Percentiles rank a stretch among this genome's conserved stretches.
phyloP scores from a whole-genome alignment of 2,888 invertebrate species.

The Aleiodes leptofemur region DNA sequence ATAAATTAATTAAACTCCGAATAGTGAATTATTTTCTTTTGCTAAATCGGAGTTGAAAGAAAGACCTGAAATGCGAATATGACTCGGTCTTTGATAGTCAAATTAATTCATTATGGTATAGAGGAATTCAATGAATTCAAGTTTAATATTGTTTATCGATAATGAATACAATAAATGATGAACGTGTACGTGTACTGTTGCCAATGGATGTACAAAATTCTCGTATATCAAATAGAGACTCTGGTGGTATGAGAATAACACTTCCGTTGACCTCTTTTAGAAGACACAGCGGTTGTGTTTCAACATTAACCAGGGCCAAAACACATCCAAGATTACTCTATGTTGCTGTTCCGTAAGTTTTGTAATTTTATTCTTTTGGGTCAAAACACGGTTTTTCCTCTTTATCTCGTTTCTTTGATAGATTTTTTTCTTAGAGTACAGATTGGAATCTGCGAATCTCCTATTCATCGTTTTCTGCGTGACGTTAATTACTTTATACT shows the following conservation, averaged over 20 bases:
- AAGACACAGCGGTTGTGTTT: slow-evolving; percentile 71
- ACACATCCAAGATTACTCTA: slow-evolving; percentile 68
- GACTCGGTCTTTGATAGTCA: too few relatives aligned
- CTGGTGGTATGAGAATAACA: slow-evolving; percentile 69
- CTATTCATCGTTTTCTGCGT: too few relatives aligned
- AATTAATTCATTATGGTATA: neutral
- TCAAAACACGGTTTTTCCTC: neutral
- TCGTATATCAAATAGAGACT: slow-evolving; percentile 68
- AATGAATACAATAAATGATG: slow-evolving; percentile 56
- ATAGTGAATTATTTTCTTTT: neutral
- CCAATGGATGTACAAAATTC: slow-evolving; percentile 61
- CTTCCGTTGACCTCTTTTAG: slow-evolving; percentile 68
- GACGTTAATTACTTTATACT: neutral
- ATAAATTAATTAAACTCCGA: neutral
- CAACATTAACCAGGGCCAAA: slow-evolving; percentile 65
- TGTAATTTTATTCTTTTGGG: neutral
- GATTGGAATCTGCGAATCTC: neutral
- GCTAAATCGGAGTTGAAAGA: too few relatives aligned
- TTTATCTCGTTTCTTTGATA: neutral
- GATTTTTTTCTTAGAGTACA: slow-evolving; percentile 88
- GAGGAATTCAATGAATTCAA: neutral
- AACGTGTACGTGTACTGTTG: slow-evolving; percentile 67
- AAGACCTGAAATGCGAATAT: too few relatives aligned
- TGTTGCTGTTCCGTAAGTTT: slow-evolving; percentile 70
- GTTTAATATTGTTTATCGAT: slow-evolving; percentile 24